Conservation (phyloP, 2,113 vertebrate genomes). For the Xenopus borealis region DNA sequence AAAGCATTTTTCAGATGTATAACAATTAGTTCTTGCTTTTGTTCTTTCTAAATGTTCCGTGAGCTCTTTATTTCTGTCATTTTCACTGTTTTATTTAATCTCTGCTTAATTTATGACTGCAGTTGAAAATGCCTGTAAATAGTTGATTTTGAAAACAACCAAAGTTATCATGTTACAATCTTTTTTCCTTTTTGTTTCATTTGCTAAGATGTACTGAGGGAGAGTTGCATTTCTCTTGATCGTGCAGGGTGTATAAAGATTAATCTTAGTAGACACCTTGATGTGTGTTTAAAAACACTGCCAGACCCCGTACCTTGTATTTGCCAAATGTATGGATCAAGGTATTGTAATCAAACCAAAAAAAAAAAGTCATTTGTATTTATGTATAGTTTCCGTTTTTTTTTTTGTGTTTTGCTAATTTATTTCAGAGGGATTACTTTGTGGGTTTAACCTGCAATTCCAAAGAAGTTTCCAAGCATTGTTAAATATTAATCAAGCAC, state of each 20-base stretch:
- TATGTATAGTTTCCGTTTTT: slow-evolving; percentile 47
- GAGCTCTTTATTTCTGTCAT: slow-evolving; percentile 85
- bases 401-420: slow-evolving; percentile 67
- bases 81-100: slow-evolving; percentile 88
- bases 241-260: slow-evolving; percentile 73
- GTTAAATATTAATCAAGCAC: slow-evolving; percentile 78
- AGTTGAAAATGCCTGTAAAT: slow-evolving; percentile 90
- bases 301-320: slow-evolving; percentile 75
- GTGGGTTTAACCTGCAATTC: slow-evolving; percentile 80
- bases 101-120: slow-evolving; percentile 94
- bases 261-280: slow-evolving; percentile 80
- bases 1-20: slow-evolving; percentile 74
- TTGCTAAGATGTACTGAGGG: slow-evolving; percentile 74
- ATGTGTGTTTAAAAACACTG: slow-evolving; percentile 85
- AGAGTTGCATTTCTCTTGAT: slow-evolving; percentile 64
- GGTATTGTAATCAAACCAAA: slow-evolving; percentile 77
- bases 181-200: slow-evolving; percentile 63
- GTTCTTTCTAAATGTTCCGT: slow-evolving; percentile 84
- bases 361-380: slow-evolving; percentile 65
- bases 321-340: slow-evolving; percentile 77
- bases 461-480: slow-evolving; percentile 77
- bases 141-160: slow-evolving; percentile 79
- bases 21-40: slow-evolving; percentile 79
- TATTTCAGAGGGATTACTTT: slow-evolving; percentile 77
- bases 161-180: slow-evolving; percentile 85